A percentile compares a stretch with the other conserved stretches of the same genome.
These are phyloP conservation scores for Trissolcus japonicus DNA, from an alignment of 2,888 invertebrate species.

Conservation along the genomic window DNA sequence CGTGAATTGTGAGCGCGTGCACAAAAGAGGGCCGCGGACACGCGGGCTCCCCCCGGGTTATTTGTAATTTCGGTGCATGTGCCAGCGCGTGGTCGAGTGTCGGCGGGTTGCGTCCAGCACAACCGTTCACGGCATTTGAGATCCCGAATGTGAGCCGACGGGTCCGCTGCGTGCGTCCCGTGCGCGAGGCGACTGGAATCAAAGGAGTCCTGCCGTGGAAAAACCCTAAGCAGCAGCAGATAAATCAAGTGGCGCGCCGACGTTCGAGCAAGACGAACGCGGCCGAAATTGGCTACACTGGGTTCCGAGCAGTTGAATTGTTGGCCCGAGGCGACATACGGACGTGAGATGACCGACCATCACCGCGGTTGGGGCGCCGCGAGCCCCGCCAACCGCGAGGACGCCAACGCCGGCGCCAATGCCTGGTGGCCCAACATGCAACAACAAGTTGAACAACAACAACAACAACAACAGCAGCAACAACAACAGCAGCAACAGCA, in stretches of 20 bases:
- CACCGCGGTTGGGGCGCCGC: slow-evolving; percentile 79
- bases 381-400: slow-evolving; percentile 77
- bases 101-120: slow-evolving; percentile 3
- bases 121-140: slow-evolving; percentile 18
- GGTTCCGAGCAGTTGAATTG: too few species aligned
- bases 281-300: background rate
- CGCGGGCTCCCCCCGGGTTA: background rate
- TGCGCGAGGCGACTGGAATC: slow-evolving; percentile 52
- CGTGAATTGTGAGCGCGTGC: background rate
- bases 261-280: background rate
- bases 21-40: background rate
- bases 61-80: slow-evolving; percentile 5
- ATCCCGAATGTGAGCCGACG: slow-evolving; percentile 65
- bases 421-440: slow-evolving; percentile 74
- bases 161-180: slow-evolving; percentile 33
- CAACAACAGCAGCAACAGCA: slow-evolving; percentile 76
- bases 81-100: background rate
- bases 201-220: background rate
- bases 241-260: background rate
- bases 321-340: slow-evolving; percentile 34
- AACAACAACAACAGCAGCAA: slow-evolving; percentile 74
- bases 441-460: slow-evolving; percentile 58
- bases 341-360: slow-evolving; percentile 80
- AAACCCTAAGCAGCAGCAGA: background rate
- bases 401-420: slow-evolving; percentile 71